Base-by-base conservation (phyloP, 2,113 vertebrate species). In the Xyrauchen texanus region DNA sequence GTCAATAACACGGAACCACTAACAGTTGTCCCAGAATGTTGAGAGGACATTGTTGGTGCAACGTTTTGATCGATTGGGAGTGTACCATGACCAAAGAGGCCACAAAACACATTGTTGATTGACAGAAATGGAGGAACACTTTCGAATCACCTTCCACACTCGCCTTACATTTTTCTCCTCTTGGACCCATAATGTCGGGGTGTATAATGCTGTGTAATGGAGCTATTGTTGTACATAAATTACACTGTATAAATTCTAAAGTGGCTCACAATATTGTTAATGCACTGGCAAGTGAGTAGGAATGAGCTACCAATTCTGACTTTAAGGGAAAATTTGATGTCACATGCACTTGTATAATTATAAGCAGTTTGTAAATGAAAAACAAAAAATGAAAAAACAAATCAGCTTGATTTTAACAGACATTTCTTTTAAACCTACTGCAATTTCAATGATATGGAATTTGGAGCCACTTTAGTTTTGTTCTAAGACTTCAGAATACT, bases 211-310 rank as follows among this genome's bases (percentile, higher is more conserved):
- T 95, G 90, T 93, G 94, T 94, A 86, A 15, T 93, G 69, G 77
- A 93, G 89, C 46, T 49, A 62, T 89, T 95, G 93, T 94, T 98
- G 96, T 98, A 99, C 93, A 98, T 98, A 99, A 93, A 92, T 93
- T 90, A 95, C 93, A 96, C 93, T 96, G 96, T 98, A 95, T 93
- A 97, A 97, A 95, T 93, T 94, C 91, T 93, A 91, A 92, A 93
- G 91, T 93, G 93, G 93, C 93, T 92, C 92, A 94, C 93, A 90
- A 92, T 60, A 92, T 95, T 91, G 92, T 94, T 93, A 94, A 95
- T 94, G 95, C 94, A 94, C 95, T 94, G 94, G 92, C 90, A 89
- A 77, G 82, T 68, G 78, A 68, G 34, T 77, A 65, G 60, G 62
- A 80, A 84, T 75, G 51, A 77, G 75, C 84, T 81, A 85, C 82